Evolutionary conservation across 2,113 vertebrate genomes (phyloP), one percentile per base, ranked within the genome.

Genomic region (Mormyrus iriodes): DNA sequence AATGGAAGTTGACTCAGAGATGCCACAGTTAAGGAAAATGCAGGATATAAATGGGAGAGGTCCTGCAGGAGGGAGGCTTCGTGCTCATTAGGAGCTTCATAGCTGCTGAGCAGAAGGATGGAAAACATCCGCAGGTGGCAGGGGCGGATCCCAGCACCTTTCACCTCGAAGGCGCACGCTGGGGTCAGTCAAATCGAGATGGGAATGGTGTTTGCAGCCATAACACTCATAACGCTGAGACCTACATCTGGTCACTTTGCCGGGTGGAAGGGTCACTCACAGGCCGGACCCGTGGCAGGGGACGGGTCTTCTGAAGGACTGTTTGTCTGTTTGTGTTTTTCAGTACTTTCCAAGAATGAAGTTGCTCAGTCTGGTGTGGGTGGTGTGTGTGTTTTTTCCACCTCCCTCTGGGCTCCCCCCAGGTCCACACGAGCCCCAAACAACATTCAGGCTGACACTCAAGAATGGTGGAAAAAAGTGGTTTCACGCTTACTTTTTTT

Each of bases 311-410:
- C 3, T 13, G 65, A 73, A 27, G 73, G 73, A 15, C 15, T 42
- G 4, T 79, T 42, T 42, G 35, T 79, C 73, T 42, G 73, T 35
- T 39, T 0, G 53, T 42, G 31, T 21, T 87, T 48, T 35, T 88
- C 17, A 88, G 58, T 69, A 88, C 58, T 88, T 88, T 88, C 87
- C 87, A 88, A 88, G 55, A 69, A 69, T 69, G 21, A 88, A 88
- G 58, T 12, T 88, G 52, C 39, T 35, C 9, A 69, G n/a, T 69
- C 9, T 24, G 19, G 13, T 1, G 15, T 39, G 35, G 27, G 53
- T 87, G 51, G 86, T 31, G 85, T 51, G 86, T 39, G 24, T 88
- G 46, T 65, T 86, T 48, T 86, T 86, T 86, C 85, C 85, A 86
- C 49, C 49, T 46, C 27, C 85, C 42, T 84, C 82, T 84, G 44